phyloP scores from a whole-genome alignment of 2,797 vertebrate species.

The Hydrophis major region DNA sequence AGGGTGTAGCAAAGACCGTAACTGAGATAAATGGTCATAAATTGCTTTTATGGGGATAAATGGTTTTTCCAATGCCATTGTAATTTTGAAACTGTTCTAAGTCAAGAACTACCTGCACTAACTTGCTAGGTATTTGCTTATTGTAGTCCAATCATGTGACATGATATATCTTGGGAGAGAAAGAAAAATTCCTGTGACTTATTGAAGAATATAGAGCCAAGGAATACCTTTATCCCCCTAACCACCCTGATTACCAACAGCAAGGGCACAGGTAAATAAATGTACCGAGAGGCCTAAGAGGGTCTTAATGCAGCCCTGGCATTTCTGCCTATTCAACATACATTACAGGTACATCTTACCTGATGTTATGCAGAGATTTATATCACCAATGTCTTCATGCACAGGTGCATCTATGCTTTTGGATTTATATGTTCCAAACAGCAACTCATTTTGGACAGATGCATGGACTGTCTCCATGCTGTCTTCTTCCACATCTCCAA shows the following conservation, averaged over 20 bases:
- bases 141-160: not conserved
- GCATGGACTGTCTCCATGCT: not conserved
- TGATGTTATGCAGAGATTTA: not conserved
- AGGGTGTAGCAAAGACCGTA: too few species aligned
- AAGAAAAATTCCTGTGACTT: not conserved
- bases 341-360: not conserved
- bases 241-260: not conserved
- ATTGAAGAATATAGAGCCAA: not conserved
- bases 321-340: not conserved
- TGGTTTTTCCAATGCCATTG: too few species aligned
- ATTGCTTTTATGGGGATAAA: too few species aligned
- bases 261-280: not conserved
- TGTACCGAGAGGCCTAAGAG: not conserved
- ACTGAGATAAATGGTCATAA: too few species aligned
- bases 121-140: not conserved
- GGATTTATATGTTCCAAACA: not conserved
- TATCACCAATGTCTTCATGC: not conserved
- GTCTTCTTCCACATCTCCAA: not conserved
- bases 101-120: not conserved
- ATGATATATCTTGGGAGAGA: not conserved
- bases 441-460: not conserved
- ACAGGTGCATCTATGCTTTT: not conserved
- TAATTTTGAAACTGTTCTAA: too few species aligned
- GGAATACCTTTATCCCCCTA: not conserved
- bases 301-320: not conserved